Evolutionary conservation across 2,888 invertebrate genomes (phyloP).

Genomic region (Nematopogon swammerdamellus): DNA sequence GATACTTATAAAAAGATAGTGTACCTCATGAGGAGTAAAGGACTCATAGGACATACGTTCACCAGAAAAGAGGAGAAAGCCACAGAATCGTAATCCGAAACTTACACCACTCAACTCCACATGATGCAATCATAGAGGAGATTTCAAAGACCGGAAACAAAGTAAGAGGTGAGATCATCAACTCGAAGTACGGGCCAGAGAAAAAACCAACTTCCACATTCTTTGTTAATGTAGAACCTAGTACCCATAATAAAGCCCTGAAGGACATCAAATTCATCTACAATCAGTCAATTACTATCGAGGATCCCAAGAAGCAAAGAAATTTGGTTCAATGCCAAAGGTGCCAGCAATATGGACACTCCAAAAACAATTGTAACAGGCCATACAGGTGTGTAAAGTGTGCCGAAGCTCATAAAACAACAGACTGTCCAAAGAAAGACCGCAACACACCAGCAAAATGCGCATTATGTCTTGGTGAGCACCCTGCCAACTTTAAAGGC

Average conservation of each 20-base stretch:
- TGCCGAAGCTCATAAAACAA: slow-evolving; percentile 1
- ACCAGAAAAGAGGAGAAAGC: not conserved
- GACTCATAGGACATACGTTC: not conserved
- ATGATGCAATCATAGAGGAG: not conserved
- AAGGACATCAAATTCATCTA: slow-evolving; percentile 3
- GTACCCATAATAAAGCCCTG: slow-evolving; percentile 1
- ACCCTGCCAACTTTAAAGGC: slow-evolving; percentile 3
- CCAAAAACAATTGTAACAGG: slow-evolving; percentile 1
- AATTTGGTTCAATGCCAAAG: slow-evolving; percentile 1
- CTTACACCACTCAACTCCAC: slow-evolving; percentile 6
- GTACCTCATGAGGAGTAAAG: not conserved
- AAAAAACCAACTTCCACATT: not conserved
- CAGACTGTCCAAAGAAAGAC: slow-evolving; percentile 1
- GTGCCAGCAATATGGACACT: slow-evolving; percentile 1
- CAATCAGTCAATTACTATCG: not conserved
- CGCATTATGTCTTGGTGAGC: not conserved
- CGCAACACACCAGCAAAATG: slow-evolving; percentile 2
- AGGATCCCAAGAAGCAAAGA: slow-evolving; percentile 1
- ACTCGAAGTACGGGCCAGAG: not conserved
- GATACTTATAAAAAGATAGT: not conserved
- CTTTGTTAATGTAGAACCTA: slow-evolving; percentile 3
- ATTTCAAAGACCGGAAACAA: not conserved
- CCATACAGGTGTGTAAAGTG: slow-evolving; percentile 4
- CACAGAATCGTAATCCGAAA: slow-evolving; percentile 7
- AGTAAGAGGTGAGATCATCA: slow-evolving; percentile 3